These are phyloP conservation scores for Rhamnusium bicolor DNA, from an alignment of 2,888 invertebrate species.

Conservation along the genomic window DNA sequence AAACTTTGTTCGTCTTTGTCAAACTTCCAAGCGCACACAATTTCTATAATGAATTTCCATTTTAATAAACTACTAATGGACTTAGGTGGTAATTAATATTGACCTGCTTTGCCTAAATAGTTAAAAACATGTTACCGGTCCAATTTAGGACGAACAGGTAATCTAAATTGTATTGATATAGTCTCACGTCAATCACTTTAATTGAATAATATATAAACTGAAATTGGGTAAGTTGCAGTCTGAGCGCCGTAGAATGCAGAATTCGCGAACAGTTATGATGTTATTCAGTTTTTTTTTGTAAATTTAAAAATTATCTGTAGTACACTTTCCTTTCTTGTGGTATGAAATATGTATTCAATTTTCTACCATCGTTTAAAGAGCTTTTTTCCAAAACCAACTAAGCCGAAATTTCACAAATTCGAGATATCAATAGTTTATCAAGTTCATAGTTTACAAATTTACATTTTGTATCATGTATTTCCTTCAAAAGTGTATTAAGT, in stretches of 20 bases:
- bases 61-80: constrained; percentile 39
- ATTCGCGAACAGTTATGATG: no score
- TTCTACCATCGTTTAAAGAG: no score
- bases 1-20: constrained; percentile 24
- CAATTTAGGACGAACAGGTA: constrained; percentile 25
- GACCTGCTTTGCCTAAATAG: constrained; percentile 17
- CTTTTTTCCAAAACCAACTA: no score
- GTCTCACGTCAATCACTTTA: constrained; percentile 7
- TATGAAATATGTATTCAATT: no score
- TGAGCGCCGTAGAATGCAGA: not conserved
- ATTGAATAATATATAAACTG: not conserved
- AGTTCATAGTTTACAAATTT: no score
- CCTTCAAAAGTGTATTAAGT: no score
- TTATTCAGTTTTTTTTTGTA: no score
- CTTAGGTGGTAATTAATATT: constrained; percentile 29
- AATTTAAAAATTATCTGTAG: no score
- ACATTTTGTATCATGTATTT: no score
- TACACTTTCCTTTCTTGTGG: no score
- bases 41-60: constrained; percentile 32
- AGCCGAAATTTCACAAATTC: no score
- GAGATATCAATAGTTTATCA: no score
- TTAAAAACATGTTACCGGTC: constrained; percentile 21
- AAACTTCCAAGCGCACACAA: constrained; percentile 22
- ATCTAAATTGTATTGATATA: constrained; percentile 2
- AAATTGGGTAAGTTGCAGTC: not conserved